Base-by-base conservation (phyloP, 2,888 invertebrate genomes). In the Theodoxus fluviatilis region DNA sequence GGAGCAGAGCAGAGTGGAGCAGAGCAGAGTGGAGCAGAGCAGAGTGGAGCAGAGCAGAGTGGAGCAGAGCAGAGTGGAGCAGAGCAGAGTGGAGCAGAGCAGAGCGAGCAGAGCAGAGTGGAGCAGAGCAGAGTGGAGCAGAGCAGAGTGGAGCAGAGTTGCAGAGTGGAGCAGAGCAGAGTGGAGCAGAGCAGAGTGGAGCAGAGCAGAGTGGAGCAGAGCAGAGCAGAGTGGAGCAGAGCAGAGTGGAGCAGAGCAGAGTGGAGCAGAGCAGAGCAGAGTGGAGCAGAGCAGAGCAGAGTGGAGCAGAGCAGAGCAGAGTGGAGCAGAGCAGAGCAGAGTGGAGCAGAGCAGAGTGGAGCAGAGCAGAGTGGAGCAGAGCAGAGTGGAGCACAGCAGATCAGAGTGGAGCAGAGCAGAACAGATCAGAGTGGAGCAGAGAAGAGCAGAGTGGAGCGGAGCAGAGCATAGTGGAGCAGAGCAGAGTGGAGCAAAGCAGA, bases 11-110 rank as follows among this genome's bases (percentile, higher is more conserved):
- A 31, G 31, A 1, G 59, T 9, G 35, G 57, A 12, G 18, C 33
- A 57, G 31, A 1, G 59, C 15, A 65, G 43, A 9, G 28, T 18
- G n/a, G 35, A 28, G 31, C 1, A 67, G 52, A 40, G 67, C 33
- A 52, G 67, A 28, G 67, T 18, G 52, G 67, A n/a, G 33, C 47
- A 67, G 67, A 52, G 67, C 40, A 67, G 67, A 28, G 67, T 22
- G 52, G 67, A 9, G 52, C 47, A 67, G 52, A 1, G 67, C 40
- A 67, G 18, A 7, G 67, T 33, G 52, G 31, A 18, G 52, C 31
- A 67, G 67, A 52, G 67, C 40, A 67, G 49, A 28, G 67, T 33
- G 52, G 67, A 28, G 33, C 31, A 67, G 67, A 31, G 67, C 33
- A 67, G 1, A 18, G 52, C 33, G 67, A 9, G 52, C 18, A 67